These are phyloP conservation scores for Drosophila pullipes DNA, from an alignment of 2,888 invertebrate species.

Conservation along the genomic window DNA sequence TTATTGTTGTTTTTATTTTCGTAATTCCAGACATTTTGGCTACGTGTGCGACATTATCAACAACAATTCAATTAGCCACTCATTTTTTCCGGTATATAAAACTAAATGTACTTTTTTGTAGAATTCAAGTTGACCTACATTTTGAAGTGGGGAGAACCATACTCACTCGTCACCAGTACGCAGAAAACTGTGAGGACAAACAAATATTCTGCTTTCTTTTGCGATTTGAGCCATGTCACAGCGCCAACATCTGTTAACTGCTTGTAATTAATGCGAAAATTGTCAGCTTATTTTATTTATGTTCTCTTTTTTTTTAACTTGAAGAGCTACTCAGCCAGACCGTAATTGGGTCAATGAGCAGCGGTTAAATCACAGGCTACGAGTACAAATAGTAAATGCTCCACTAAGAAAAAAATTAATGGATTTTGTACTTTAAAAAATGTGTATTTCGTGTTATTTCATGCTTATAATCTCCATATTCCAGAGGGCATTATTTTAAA, in stretches of 20 bases:
- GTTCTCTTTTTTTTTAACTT: background rate
- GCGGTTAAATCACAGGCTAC: constrained; percentile 43
- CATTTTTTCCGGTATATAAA: background rate
- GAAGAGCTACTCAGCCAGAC: constrained; percentile 27
- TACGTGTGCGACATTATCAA: constrained; percentile 38
- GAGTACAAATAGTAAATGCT: constrained; percentile 32
- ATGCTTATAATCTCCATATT: background rate
- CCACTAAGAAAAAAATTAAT: background rate
- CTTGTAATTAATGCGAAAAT: constrained; percentile 67
- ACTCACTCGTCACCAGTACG: constrained; percentile 4
- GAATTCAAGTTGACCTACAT: constrained; percentile 38
- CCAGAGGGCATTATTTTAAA: background rate
- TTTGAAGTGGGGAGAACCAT: constrained; percentile 1
- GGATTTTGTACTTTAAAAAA: background rate
- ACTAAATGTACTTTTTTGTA: constrained; percentile 4
- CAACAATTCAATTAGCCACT: constrained; percentile 49
- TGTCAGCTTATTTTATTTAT: constrained; percentile 32
- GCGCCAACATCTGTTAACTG: constrained; percentile 39
- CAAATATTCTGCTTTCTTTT: constrained; percentile 21
- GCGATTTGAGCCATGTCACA: constrained; percentile 37
- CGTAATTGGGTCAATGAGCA: constrained; percentile 61
- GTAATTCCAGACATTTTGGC: constrained; percentile 40
- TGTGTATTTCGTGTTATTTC: background rate
- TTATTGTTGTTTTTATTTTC: constrained; percentile 13
- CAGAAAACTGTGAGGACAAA: background rate